Percentiles rank a stretch among this genome's conserved stretches.
Conservation (phyloP, 2,113 vertebrate genomes). For the Mesembrinibis cayennensis region DNA sequence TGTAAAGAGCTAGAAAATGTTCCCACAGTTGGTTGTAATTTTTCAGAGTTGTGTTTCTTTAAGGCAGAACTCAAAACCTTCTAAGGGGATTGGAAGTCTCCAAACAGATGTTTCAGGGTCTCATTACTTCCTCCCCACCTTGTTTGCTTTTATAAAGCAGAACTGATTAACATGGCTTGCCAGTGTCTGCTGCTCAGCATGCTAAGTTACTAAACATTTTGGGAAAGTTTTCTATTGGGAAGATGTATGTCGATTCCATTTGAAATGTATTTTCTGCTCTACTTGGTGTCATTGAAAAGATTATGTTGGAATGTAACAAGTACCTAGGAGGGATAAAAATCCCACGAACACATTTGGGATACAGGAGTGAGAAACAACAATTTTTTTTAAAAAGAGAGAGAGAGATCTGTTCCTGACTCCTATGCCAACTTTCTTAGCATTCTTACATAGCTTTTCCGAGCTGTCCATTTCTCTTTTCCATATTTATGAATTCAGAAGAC, state of each 20-base stretch:
- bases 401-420: not conserved
- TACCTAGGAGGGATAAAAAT: not conserved
- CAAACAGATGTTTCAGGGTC: constrained; percentile 56
- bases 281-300: not conserved
- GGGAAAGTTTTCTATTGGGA: not conserved
- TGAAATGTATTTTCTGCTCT: constrained; percentile 30
- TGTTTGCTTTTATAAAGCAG: constrained; percentile 67
- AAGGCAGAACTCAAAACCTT: constrained; percentile 67
- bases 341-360: not conserved
- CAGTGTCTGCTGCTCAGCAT: not conserved
- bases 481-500: not conserved
- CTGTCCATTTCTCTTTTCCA: not conserved
- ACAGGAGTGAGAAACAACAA: not conserved
- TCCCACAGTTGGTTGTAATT: constrained; percentile 44
- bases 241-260: not conserved
- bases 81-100: constrained; percentile 57
- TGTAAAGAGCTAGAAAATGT: constrained; percentile 20
- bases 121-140: constrained; percentile 58
- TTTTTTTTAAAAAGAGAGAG: not conserved
- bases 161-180: constrained; percentile 28
- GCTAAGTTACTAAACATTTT: not conserved
- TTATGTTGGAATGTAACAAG: not conserved
- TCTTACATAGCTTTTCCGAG: not conserved
- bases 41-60: constrained; percentile 61
- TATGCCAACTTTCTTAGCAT: not conserved